phyloP scores from a whole-genome alignment of 2,797 vertebrate species.

The Aeoliscus strigatus region DNA sequence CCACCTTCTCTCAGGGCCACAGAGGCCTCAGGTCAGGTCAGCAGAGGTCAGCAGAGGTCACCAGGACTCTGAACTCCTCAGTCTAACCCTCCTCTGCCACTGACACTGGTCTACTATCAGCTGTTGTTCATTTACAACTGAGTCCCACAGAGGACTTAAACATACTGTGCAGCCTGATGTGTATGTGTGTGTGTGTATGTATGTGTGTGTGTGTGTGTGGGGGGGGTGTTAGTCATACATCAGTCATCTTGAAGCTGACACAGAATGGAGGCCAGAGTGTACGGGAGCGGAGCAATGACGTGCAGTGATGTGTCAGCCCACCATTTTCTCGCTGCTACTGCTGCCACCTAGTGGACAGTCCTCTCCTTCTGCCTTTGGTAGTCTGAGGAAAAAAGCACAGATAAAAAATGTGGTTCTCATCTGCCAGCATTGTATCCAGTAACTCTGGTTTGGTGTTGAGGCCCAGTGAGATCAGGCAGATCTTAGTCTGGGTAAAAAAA shows the following conservation, averaged over 20 bases:
- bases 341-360: conserved; percentile 88
- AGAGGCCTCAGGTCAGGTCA: too few relatives aligned
- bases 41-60: neutral
- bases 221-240: conserved; percentile 42
- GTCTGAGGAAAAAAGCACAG: conserved; percentile 70
- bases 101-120: too few relatives aligned
- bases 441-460: neutral
- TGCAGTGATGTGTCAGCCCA: conserved; percentile 10
- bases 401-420: neutral
- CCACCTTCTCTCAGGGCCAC: too few relatives aligned
- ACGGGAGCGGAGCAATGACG: conserved; percentile 42
- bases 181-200: neutral
- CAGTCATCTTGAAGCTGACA: conserved; percentile 29
- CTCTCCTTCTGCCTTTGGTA: conserved; percentile 97
- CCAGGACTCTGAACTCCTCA: too few relatives aligned
- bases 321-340: conserved; percentile 14
- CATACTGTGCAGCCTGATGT: neutral
- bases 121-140: neutral
- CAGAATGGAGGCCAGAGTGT: conserved; percentile 32
- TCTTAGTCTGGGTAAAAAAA: too few relatives aligned
- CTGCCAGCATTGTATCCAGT: neutral
- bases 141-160: conserved; percentile 2
- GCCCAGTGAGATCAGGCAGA: neutral
- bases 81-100: too few relatives aligned
- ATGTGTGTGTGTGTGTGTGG: conserved; percentile 16